Evolutionary conservation across 2,888 invertebrate genomes (phyloP).

Genomic region (Melipona beecheii): DNA sequence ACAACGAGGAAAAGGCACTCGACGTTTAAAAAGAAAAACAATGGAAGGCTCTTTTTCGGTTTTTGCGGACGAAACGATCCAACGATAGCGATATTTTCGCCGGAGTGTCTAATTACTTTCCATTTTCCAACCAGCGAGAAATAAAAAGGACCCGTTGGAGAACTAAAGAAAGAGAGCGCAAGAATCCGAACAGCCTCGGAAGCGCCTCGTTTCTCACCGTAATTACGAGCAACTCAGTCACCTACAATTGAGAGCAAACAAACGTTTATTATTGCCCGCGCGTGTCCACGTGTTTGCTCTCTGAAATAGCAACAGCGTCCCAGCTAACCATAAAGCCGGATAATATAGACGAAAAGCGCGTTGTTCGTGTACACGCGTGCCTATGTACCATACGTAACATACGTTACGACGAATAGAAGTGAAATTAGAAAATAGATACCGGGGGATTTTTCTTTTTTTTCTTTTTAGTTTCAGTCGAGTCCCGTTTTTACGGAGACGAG

Average conservation of each 20-base stretch:
- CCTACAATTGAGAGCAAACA: conserved; percentile 39
- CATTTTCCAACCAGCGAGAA: background rate
- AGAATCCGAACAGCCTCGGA: background rate
- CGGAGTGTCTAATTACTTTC: conserved; percentile 7
- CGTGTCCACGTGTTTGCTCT: conserved; percentile 16
- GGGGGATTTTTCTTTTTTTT: too few species aligned
- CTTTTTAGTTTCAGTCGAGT: background rate
- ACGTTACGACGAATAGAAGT: background rate
- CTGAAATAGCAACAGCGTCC: background rate
- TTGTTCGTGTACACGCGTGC: background rate
- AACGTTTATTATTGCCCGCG: conserved; percentile 31
- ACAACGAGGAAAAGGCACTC: background rate
- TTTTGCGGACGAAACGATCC: background rate
- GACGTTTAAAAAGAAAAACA: too few species aligned
- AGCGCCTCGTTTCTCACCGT: conserved; percentile 25
- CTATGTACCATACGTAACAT: too few species aligned
- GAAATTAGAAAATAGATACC: background rate
- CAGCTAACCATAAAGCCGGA: background rate
- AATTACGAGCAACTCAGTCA: conserved; percentile 23
- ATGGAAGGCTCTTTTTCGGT: background rate
- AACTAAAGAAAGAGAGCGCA: background rate
- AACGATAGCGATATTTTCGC: background rate
- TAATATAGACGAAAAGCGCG: background rate
- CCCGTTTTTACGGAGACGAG: background rate
- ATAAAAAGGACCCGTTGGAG: too few species aligned